These are phyloP conservation scores for Orthosia incerta DNA, from an alignment of 2,888 invertebrate genomes.

Conservation along the genomic window DNA sequence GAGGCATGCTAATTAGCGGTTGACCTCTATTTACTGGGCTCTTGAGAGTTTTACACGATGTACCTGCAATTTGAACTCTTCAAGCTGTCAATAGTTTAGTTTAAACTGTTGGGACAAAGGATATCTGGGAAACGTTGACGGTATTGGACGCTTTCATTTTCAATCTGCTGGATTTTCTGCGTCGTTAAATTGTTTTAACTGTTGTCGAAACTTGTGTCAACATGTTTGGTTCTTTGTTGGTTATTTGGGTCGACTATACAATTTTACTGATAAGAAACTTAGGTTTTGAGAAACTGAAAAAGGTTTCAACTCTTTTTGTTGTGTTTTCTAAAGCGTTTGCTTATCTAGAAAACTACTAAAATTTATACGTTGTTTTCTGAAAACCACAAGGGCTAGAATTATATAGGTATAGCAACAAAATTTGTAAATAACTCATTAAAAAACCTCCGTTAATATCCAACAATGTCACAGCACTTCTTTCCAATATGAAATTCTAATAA, in stretches of 20 bases:
- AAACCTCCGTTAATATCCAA: not conserved
- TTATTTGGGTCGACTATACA: too few relatives aligned
- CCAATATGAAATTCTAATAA: constrained; percentile 11
- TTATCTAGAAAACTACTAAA: too few relatives aligned
- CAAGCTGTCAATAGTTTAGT: constrained; percentile 45
- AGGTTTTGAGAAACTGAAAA: too few relatives aligned
- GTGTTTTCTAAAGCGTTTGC: too few relatives aligned
- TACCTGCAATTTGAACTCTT: constrained; percentile 47
- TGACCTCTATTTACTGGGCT: constrained; percentile 59
- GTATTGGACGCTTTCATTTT: not conserved
- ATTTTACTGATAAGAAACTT: too few relatives aligned
- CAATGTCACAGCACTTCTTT: not conserved
- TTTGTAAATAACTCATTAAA: not conserved
- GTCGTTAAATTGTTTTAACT: not conserved
- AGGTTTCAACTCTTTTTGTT: too few relatives aligned
- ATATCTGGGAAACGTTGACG: not conserved
- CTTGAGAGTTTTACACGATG: constrained; percentile 42
- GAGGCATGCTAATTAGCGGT: constrained; percentile 65
- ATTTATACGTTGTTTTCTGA: too few relatives aligned
- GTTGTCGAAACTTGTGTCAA: not conserved
- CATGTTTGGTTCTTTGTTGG: too few relatives aligned
- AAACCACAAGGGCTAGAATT: too few relatives aligned
- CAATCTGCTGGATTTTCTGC: not conserved
- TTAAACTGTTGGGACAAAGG: not conserved
- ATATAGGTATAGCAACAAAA: too few relatives aligned